Evolutionary conservation across 2,797 vertebrate species (phyloP).

Genomic region (Squalus acanthias): DNA sequence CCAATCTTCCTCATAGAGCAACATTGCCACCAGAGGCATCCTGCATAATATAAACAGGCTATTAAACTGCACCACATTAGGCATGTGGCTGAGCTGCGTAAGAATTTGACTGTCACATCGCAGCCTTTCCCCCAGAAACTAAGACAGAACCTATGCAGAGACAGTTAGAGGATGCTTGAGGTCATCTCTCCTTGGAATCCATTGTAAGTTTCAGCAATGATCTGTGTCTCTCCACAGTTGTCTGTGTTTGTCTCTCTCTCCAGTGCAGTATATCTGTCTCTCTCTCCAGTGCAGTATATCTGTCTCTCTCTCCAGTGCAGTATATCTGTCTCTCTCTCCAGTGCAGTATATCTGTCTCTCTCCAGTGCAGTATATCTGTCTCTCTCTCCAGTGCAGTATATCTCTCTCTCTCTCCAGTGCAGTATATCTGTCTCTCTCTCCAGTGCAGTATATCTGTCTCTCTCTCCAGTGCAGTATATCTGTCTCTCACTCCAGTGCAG

Average conservation of each 20-base stretch:
- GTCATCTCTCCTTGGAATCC: not conserved
- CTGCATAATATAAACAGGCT: not conserved
- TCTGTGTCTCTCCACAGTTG: not conserved
- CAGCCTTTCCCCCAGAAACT: not conserved
- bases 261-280: not conserved
- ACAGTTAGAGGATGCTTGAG: not conserved
- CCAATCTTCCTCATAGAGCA: not conserved
- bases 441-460: no score
- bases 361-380: no score
- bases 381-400: no score
- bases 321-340: no score
- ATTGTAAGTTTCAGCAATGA: not conserved
- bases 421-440: no score
- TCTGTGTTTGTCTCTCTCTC: not conserved
- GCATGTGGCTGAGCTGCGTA: not conserved
- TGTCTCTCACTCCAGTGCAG: no score
- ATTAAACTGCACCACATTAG: not conserved
- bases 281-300: no score
- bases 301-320: no score
- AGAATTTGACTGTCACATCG: not conserved
- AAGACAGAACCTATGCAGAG: not conserved
- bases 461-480: no score
- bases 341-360: no score
- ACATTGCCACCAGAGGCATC: not conserved
- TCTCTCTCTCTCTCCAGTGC: no score